phyloP scores from a whole-genome alignment of 1,140 invertebrate genomes.

The Nasonia longicornis region DNA sequence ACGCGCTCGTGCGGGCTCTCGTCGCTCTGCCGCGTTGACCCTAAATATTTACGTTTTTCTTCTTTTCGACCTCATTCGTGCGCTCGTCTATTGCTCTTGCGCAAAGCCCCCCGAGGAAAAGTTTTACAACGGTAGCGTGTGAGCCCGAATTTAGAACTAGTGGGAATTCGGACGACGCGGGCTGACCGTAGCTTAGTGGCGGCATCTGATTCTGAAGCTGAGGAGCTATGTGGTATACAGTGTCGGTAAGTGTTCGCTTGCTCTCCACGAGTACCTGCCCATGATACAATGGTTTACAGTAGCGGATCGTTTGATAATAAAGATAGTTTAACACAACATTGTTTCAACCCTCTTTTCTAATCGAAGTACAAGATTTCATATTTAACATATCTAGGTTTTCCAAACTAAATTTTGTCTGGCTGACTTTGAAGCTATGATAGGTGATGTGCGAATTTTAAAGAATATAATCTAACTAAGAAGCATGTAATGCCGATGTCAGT shows the following conservation, averaged over 20 bases:
- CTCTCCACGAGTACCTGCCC: too few species aligned
- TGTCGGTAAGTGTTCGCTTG: neutral
- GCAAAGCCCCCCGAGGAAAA: slow-evolving; percentile 10
- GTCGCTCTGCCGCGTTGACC: neutral
- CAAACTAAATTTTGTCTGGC: too few species aligned
- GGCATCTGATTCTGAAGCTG: slow-evolving; percentile 7
- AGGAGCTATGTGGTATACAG: neutral
- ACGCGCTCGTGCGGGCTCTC: neutral
- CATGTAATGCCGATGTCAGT: too few species aligned
- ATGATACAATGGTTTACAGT: too few species aligned
- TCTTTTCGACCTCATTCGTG: slow-evolving; percentile 5
- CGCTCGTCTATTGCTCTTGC: slow-evolving; percentile 10
- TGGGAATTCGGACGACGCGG: neutral
- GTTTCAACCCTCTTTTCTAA: too few species aligned
- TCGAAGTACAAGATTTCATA: too few species aligned
- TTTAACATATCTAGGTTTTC: too few species aligned
- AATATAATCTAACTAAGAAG: too few species aligned
- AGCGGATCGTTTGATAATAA: too few species aligned
- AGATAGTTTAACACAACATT: too few species aligned
- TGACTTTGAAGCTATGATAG: too few species aligned
- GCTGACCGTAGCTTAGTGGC: neutral
- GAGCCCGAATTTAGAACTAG: slow-evolving; percentile 21
- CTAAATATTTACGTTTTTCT: slow-evolving; percentile 37
- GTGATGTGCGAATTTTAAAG: too few species aligned
- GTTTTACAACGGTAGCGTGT: neutral